A percentile compares a stretch with the other conserved stretches of the same genome.
Conservation (phyloP, 2,888 invertebrate genomes). For the Leucozona laternaria region DNA sequence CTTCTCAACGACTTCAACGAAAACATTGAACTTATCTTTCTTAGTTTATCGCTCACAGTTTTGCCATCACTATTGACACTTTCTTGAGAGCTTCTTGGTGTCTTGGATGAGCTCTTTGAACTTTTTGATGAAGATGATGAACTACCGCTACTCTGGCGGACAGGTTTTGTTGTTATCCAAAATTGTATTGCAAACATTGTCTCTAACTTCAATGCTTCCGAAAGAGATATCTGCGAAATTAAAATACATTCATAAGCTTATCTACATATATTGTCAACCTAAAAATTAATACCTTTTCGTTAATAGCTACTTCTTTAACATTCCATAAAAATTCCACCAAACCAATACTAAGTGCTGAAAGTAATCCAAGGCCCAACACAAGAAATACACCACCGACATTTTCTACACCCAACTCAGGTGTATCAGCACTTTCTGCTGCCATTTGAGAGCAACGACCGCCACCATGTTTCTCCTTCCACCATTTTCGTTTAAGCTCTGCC, state of each 20-base stretch:
- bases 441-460: slow-evolving; percentile 80
- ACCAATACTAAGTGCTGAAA: slow-evolving; percentile 89
- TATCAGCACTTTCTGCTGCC: slow-evolving; percentile 78
- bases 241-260: not conserved
- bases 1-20: slow-evolving; percentile 79
- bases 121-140: slow-evolving; percentile 78
- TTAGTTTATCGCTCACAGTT: slow-evolving; percentile 79
- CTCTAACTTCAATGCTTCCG: slow-evolving; percentile 89
- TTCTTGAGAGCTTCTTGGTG: slow-evolving; percentile 77
- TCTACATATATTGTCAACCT: too few relatives aligned
- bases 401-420: slow-evolving; percentile 82
- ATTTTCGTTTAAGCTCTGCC: slow-evolving; percentile 92
- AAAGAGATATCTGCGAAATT: slow-evolving; percentile 86
- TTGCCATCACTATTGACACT: slow-evolving; percentile 79
- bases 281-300: slow-evolving; percentile 88
- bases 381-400: slow-evolving; percentile 97
- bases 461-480: slow-evolving; percentile 92
- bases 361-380: slow-evolving; percentile 90
- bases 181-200: slow-evolving; percentile 89
- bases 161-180: slow-evolving; percentile 90
- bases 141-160: slow-evolving; percentile 81
- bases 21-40: slow-evolving; percentile 82
- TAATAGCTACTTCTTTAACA: slow-evolving; percentile 90
- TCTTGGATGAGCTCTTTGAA: slow-evolving; percentile 80
- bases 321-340: slow-evolving; percentile 94